Base-by-base conservation (phyloP, 2,797 vertebrate species). In the Microctenopoma steveboyesi region DNA sequence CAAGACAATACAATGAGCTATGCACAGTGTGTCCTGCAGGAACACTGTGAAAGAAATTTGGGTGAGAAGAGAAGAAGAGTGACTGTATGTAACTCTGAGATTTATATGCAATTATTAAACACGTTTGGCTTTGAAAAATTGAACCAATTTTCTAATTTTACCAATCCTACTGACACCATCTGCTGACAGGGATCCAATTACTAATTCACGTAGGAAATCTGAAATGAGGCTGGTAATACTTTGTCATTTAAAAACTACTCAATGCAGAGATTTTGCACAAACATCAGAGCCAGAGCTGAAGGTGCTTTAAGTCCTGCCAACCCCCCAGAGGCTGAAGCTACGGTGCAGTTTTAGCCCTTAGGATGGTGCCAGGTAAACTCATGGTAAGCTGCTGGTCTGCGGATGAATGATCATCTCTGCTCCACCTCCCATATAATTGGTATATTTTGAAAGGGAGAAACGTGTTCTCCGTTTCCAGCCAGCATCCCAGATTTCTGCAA, bases 271-370 rank as follows among this genome's bases (percentile, higher is more conserved):
- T 65, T 72, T 74, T 65, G 40, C 65, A 69, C 48, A 54, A 42
- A 16, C 10, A 22, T 59, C 52, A 74, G 70, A 74, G 48, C 15
- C 6, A 15, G 18, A 66, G 35, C 62, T 61, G 65, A 80, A 67
- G 49, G 39, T 74, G 69, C 70, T 81, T 87, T 72, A 90, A 79
- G 78, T 70, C 64, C 39, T 73, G 74, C 68, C 51, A 71, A 25
- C 43, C 48, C 60, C 50, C 50, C 3, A 11, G 53, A 74, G 76
- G 51, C 33, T 2, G 7, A 49, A n/a, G 37, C 64, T 64, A 45
- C 55, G 56, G 70, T 71, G 71, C n/a, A 30, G 58, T 9, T 35
- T 65, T 65, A 62, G 57, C 58, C 79, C 40, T 61, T 25, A 64
- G 78, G 73, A 51, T 5, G 56, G 58, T 59, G 58, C 60, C 64